Conservation (phyloP, 2,797 vertebrate species). For the Aotus griseimembra region DNA sequence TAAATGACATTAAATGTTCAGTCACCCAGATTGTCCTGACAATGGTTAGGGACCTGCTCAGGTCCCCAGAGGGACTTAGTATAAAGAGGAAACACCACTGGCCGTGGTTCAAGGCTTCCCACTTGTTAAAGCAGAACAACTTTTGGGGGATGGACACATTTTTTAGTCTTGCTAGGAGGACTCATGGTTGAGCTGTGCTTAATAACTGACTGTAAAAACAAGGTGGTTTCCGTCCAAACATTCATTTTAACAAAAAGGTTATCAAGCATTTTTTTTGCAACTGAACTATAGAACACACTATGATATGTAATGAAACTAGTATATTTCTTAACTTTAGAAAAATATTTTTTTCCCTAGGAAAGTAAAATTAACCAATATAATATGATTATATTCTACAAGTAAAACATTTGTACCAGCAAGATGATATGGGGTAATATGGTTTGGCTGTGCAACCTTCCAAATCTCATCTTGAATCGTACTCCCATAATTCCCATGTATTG, state of each 20-base stretch:
- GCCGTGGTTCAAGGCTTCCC: neutral
- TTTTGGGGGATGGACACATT: neutral
- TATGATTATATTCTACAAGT: slow-evolving; percentile 38
- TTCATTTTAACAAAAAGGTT: slow-evolving; percentile 51
- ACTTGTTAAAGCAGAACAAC: neutral
- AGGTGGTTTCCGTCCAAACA: neutral
- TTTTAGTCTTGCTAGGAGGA: neutral
- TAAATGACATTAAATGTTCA: neutral
- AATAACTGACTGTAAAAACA: neutral
- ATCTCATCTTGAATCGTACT: neutral
- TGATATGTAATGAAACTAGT: slow-evolving; percentile 10
- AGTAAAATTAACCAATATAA: slow-evolving; percentile 25
- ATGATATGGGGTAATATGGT: neutral
- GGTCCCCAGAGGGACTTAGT: neutral
- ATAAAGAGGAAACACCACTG: neutral
- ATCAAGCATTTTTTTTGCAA: slow-evolving; percentile 17
- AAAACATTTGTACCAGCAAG: slow-evolving; percentile 3
- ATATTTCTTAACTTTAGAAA: slow-evolving; percentile 52
- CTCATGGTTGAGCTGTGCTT: neutral
- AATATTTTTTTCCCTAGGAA: neutral
- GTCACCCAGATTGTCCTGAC: neutral
- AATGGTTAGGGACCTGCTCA: neutral
- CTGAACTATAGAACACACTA: slow-evolving; percentile 41
- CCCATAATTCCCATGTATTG: neutral
- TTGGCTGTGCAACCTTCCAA: neutral